Percentiles rank a stretch among this genome's conserved stretches.
Evolutionary conservation across 2,797 vertebrate species (phyloP).

Genomic region (Zalophus californianus): DNA sequence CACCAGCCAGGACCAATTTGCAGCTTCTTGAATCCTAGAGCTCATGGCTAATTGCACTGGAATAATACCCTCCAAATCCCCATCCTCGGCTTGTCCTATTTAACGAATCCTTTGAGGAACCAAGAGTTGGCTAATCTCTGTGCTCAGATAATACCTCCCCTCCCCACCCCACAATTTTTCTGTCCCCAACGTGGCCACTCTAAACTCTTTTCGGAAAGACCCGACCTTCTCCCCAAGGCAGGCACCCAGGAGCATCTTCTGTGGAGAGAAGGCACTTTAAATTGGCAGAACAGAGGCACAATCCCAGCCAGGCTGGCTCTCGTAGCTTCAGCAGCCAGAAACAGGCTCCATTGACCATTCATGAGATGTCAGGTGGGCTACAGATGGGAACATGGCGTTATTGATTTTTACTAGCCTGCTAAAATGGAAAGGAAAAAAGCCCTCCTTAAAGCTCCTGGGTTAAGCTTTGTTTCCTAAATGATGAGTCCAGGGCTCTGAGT

Average conservation of each 20-base stretch:
- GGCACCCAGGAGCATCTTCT: background rate
- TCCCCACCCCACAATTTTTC: background rate
- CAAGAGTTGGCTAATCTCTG: slow-evolving; percentile 62
- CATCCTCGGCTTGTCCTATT: slow-evolving; percentile 53
- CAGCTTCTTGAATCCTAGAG: slow-evolving; percentile 63
- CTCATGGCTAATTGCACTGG: slow-evolving; percentile 70
- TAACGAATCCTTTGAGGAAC: slow-evolving; percentile 78
- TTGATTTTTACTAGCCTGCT: slow-evolving; percentile 84
- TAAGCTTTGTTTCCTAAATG: slow-evolving; percentile 76
- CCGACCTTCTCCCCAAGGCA: background rate
- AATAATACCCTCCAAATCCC: slow-evolving; percentile 74
- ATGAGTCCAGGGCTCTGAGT: slow-evolving; percentile 56
- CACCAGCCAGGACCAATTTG: slow-evolving; percentile 55
- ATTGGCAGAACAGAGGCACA: background rate
- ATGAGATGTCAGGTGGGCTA: slow-evolving; percentile 85
- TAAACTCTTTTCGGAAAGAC: background rate
- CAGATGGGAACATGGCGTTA: slow-evolving; percentile 84
- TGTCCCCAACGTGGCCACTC: background rate
- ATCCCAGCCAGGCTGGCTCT: background rate
- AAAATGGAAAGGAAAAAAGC: slow-evolving; percentile 72
- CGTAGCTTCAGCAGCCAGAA: slow-evolving; percentile 52
- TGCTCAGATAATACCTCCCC: background rate
- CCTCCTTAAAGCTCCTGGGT: slow-evolving; percentile 64
- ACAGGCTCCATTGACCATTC: slow-evolving; percentile 83
- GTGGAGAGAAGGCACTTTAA: background rate